These are phyloP conservation scores for Parotocinclus haroldoi DNA, from an alignment of 2,797 vertebrate species.

Conservation along the genomic window DNA sequence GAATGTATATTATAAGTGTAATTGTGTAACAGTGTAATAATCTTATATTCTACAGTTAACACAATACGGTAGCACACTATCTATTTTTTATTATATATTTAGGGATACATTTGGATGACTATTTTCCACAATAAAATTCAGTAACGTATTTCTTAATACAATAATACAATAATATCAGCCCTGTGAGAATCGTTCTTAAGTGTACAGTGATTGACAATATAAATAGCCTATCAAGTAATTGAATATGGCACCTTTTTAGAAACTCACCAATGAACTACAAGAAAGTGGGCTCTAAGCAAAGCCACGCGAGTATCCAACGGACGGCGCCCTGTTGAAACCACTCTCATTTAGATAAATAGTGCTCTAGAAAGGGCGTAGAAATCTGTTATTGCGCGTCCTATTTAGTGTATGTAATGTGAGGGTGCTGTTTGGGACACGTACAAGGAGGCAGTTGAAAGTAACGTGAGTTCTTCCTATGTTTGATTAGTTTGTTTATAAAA, in stretches of 20 bases:
- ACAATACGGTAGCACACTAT: too few relatives aligned
- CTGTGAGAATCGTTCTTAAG: too few relatives aligned
- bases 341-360: not conserved
- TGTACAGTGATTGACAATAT: not conserved
- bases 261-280: slow-evolving; percentile 33
- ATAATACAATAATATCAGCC: too few relatives aligned
- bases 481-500: too few relatives aligned
- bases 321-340: not conserved
- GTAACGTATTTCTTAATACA: too few relatives aligned
- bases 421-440: not conserved
- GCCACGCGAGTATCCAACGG: slow-evolving; percentile 13
- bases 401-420: not conserved
- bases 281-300: slow-evolving; percentile 23
- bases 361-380: not conserved
- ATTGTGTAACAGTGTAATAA: too few relatives aligned
- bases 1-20: too few relatives aligned
- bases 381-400: not conserved
- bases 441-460: not conserved
- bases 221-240: slow-evolving; percentile 14
- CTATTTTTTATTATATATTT: too few relatives aligned
- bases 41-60: too few relatives aligned
- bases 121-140: too few relatives aligned
- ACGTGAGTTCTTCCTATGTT: not conserved
- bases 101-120: too few relatives aligned
- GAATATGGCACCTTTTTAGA: not conserved